These are phyloP conservation scores for Cromileptes altivelis DNA, from an alignment of 2,113 vertebrate species.

Conservation along the genomic window DNA sequence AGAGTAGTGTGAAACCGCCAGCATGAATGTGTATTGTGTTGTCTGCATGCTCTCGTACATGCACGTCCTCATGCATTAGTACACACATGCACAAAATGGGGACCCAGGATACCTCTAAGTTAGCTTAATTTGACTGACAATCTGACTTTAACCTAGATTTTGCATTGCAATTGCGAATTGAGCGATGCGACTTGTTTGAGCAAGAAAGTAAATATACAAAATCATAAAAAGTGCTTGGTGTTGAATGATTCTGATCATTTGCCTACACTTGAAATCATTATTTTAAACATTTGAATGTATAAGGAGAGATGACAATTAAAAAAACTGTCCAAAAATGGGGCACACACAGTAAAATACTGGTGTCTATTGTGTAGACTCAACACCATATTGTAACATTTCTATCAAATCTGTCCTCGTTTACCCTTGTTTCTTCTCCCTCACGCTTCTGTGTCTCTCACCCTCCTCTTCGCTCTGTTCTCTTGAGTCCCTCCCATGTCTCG, in stretches of 20 bases:
- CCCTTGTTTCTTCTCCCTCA: conserved; percentile 28
- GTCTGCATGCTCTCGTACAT: not conserved
- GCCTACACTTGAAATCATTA: no score
- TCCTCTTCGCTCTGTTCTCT: not conserved
- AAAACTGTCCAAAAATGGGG: conserved; percentile 2
- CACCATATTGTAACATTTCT: conserved; percentile 18
- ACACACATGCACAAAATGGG: not conserved
- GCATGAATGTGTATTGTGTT: not conserved
- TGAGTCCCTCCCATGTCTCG: conserved; percentile 3
- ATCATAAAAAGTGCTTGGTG: not conserved
- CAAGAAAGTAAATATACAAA: not conserved
- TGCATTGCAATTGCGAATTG: not conserved
- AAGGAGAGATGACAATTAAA: not conserved
- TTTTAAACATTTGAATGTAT: not conserved
- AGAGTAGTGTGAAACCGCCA: not conserved
- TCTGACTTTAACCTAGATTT: not conserved
- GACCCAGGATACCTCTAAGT: not conserved
- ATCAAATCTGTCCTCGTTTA: conserved; percentile 41
- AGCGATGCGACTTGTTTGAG: not conserved
- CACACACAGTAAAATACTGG: not conserved
- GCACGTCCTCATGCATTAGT: not conserved
- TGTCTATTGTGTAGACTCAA: not conserved
- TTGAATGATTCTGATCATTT: not conserved
- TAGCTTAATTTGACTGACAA: not conserved
- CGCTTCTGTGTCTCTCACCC: conserved; percentile 31